phyloP scores from a whole-genome alignment of 2,888 invertebrate species.

The Fabriciana adippe region DNA sequence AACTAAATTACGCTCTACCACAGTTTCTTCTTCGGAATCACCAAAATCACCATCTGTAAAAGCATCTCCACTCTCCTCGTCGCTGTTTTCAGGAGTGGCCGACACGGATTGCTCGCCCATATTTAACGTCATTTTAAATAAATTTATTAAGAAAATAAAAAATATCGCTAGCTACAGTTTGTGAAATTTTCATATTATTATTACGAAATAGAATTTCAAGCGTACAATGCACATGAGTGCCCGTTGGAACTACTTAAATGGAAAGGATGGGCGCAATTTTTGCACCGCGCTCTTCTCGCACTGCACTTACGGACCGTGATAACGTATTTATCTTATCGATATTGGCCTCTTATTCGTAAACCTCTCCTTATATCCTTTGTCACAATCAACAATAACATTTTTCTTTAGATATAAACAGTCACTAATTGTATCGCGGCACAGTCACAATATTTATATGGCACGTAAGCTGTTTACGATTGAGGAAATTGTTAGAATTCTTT shows the following conservation, averaged over 20 bases:
- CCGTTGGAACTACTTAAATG: constrained; percentile 48
- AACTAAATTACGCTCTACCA: constrained; percentile 51
- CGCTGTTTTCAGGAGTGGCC: constrained; percentile 68
- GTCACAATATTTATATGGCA: constrained; percentile 45
- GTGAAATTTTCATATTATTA: too few species aligned
- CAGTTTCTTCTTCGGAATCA: constrained; percentile 67
- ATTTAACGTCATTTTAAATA: constrained; percentile 36
- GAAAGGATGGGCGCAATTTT: constrained; percentile 65
- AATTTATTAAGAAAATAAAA: too few species aligned
- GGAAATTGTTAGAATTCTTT: constrained; percentile 15
- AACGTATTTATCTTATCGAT: constrained; percentile 72
- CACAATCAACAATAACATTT: constrained; percentile 43
- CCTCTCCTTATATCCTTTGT: constrained; percentile 61
- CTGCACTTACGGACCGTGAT: constrained; percentile 51
- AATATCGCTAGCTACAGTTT: too few species aligned
- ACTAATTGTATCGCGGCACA: constrained; percentile 8
- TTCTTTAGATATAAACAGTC: constrained; percentile 32
- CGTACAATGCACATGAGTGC: constrained; percentile 20
- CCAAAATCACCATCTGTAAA: constrained; percentile 77
- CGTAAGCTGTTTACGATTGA: constrained; percentile 34
- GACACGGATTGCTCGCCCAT: constrained; percentile 66
- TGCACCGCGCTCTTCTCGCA: constrained; percentile 50
- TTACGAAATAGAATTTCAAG: neutral
- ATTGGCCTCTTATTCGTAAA: constrained; percentile 60
- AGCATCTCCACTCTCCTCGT: constrained; percentile 71